Conservation (phyloP, 2,888 invertebrate species). For the Ptychoptera contaminata region DNA sequence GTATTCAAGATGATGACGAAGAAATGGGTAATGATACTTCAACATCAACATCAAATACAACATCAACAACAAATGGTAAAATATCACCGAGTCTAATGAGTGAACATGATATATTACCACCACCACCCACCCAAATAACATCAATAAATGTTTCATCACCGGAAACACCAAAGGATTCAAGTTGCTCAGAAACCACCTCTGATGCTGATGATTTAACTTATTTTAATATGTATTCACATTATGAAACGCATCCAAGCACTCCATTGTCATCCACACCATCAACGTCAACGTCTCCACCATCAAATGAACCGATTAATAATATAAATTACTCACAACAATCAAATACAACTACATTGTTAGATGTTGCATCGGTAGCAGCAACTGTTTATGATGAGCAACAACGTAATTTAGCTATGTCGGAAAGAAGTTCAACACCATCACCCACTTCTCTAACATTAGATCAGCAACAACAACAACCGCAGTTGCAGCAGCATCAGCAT, state of each 20-base stretch:
- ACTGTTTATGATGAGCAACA: constrained; percentile 7
- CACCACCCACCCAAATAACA: constrained; percentile 19
- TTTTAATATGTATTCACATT: constrained; percentile 12
- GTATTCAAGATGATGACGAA: constrained; percentile 37
- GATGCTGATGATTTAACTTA: constrained; percentile 12
- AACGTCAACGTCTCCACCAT: not conserved
- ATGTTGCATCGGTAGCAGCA: constrained; percentile 24
- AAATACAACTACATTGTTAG: constrained; percentile 21
- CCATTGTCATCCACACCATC: constrained; percentile 7
- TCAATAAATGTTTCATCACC: constrained; percentile 1
- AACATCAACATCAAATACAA: not conserved
- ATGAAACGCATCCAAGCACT: constrained; percentile 6
- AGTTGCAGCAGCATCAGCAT: constrained; percentile 21
- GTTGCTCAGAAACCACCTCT: constrained; percentile 12
- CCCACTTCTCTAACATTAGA: not conserved
- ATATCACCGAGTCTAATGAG: not conserved
- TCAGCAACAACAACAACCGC: constrained; percentile 30
- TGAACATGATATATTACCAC: constrained; percentile 19
- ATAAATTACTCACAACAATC: too few species aligned
- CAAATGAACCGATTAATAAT: too few species aligned
- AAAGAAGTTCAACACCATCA: constrained; percentile 36
- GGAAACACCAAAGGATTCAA: constrained; percentile 12
- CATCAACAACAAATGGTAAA: not conserved
- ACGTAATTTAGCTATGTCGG: constrained; percentile 2
- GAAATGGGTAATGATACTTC: constrained; percentile 6